These are phyloP conservation scores for Sibirionetta formosa DNA, from an alignment of 2,797 vertebrate genomes.

Conservation along the genomic window DNA sequence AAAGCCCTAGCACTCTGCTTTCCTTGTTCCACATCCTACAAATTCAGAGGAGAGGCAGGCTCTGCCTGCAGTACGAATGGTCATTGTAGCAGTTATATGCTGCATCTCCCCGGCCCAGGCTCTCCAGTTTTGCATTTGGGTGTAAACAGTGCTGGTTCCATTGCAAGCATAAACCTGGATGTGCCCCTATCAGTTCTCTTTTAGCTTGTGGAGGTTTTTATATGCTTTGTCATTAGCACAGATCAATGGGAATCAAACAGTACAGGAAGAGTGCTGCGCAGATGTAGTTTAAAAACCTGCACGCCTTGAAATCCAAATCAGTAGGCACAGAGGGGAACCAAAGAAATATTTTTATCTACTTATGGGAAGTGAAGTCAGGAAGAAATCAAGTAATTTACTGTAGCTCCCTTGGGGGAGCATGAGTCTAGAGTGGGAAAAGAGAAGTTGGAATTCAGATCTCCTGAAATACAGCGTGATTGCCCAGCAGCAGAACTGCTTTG, in stretches of 20 bases:
- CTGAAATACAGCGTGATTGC: neutral
- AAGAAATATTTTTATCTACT: neutral
- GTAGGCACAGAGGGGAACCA: neutral
- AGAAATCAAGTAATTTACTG: neutral
- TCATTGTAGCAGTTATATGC: neutral
- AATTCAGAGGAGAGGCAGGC: neutral
- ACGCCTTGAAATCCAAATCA: neutral
- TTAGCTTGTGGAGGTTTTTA: neutral
- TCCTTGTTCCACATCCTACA: neutral
- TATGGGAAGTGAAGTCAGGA: neutral
- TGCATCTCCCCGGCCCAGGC: neutral
- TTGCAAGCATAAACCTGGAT: neutral
- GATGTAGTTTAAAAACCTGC: neutral
- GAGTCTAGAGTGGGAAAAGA: neutral
- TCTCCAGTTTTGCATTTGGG: neutral
- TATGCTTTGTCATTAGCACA: neutral
- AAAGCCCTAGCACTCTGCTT: neutral
- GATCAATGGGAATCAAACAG: neutral
- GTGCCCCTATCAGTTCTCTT: neutral
- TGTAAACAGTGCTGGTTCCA: neutral
- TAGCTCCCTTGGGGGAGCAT: neutral
- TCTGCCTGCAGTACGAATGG: neutral
- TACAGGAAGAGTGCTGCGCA: neutral
- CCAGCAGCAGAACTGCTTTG: neutral
- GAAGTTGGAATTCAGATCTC: neutral